Percentiles rank a stretch among this genome's conserved stretches.
These are phyloP conservation scores for Engystomops pustulosus DNA, from an alignment of 2,113 vertebrate species.

Conservation along the genomic window DNA sequence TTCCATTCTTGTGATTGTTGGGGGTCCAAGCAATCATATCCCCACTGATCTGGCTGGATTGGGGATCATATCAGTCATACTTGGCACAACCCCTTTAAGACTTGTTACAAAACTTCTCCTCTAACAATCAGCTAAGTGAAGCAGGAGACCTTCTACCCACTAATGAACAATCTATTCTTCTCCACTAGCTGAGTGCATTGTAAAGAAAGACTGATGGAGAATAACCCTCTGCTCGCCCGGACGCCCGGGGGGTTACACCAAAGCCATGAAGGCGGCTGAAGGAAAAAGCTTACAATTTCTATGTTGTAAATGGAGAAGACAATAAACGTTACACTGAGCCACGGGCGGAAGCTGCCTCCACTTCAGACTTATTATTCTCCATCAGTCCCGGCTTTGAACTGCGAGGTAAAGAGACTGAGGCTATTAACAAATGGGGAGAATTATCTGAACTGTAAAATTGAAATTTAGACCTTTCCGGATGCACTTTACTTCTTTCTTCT, in stretches of 20 bases:
- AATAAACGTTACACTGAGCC: constrained; percentile 11
- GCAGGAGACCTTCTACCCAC: constrained; percentile 31
- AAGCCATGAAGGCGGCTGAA: constrained; percentile 16
- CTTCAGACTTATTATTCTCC: constrained; percentile 17
- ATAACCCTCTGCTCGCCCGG: constrained; percentile 12
- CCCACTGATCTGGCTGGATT: no score
- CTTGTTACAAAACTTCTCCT: constrained; percentile 31
- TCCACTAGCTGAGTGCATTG: not conserved
- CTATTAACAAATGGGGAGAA: constrained; percentile 16
- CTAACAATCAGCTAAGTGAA: constrained; percentile 20
- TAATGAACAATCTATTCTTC: constrained; percentile 51
- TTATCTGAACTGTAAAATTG: constrained; percentile 1
- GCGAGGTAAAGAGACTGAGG: not conserved
- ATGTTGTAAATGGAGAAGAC: constrained; percentile 1
- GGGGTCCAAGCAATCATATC: no score
- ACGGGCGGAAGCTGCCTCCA: not conserved
- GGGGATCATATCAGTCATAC: no score
- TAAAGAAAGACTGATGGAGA: constrained; percentile 26
- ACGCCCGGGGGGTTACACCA: constrained; percentile 27
- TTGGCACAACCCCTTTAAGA: no score
- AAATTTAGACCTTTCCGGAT: not conserved
- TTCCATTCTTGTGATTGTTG: no score
- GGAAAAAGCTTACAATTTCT: constrained; percentile 2
- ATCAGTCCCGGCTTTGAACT: constrained; percentile 3
- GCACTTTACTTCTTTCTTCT: not conserved